Conservation (phyloP, 2,888 invertebrate genomes). For the Folsomia manolachei region DNA sequence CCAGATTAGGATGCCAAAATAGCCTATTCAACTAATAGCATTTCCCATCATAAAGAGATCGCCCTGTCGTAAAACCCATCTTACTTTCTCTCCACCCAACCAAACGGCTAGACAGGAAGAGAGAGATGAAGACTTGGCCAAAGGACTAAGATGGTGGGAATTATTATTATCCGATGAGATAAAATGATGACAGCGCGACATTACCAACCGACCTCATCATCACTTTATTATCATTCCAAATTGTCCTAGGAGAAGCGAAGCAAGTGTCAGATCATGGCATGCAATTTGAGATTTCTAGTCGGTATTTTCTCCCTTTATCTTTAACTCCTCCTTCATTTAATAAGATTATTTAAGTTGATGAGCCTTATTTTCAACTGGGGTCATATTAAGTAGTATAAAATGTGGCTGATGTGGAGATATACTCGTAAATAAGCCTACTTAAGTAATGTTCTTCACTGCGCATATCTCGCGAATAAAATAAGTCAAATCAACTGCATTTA, state of each 20-base stretch:
- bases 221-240: background rate
- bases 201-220: background rate
- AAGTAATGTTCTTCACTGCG: too few relatives aligned
- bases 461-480: too few relatives aligned
- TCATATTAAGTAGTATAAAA: too few relatives aligned
- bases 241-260: too few relatives aligned
- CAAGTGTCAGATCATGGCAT: too few relatives aligned
- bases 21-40: conserved; percentile 51
- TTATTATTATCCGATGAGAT: background rate
- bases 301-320: background rate
- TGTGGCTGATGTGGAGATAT: too few relatives aligned
- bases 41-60: conserved; percentile 51
- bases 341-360: too few relatives aligned
- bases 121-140: background rate
- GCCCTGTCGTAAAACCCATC: conserved; percentile 45
- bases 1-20: conserved; percentile 50
- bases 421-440: too few relatives aligned
- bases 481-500: too few relatives aligned
- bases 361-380: too few relatives aligned
- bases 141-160: background rate
- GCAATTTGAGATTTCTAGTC: too few relatives aligned
- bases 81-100: too few relatives aligned
- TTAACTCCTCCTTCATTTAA: background rate
- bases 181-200: background rate
- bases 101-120: background rate